Conservation (phyloP, 2,888 invertebrate genomes). For the Apotomis turbidana region DNA sequence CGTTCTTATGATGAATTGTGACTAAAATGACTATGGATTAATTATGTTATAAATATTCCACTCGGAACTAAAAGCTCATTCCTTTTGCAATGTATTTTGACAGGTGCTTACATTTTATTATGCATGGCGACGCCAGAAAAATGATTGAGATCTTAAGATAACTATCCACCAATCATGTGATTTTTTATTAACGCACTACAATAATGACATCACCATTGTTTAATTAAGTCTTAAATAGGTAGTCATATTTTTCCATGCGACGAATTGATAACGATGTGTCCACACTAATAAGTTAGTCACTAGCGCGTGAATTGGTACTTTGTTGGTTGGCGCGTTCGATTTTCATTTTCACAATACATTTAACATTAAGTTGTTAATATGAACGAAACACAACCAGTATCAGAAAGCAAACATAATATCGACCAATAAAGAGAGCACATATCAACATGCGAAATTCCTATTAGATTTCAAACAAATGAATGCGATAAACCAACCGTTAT, state of each 20-base stretch:
- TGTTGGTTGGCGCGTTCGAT: conserved; percentile 44
- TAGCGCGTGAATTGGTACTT: conserved; percentile 5
- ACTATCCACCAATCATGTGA: conserved; percentile 20
- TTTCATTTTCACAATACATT: conserved; percentile 50
- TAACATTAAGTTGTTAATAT: conserved; percentile 62
- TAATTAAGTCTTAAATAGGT: conserved; percentile 10
- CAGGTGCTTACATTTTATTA: conserved; percentile 17
- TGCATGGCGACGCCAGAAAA: not conserved
- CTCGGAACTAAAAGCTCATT: conserved; percentile 20
- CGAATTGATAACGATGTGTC: conserved; percentile 6
- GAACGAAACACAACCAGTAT: conserved; percentile 77
- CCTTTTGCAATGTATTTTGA: conserved; percentile 26
- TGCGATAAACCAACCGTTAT: conserved; percentile 82
- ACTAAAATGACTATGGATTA: conserved; percentile 24
- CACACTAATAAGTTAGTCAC: conserved; percentile 1
- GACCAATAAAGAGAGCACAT: conserved; percentile 80
- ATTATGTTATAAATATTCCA: conserved; percentile 33
- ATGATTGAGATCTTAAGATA: conserved; percentile 17
- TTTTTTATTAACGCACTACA: conserved; percentile 17
- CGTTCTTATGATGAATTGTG: conserved; percentile 30
- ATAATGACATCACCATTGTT: conserved; percentile 20
- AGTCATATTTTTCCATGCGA: conserved; percentile 3
- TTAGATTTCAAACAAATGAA: conserved; percentile 81
- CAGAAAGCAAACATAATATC: conserved; percentile 81
- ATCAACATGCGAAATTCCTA: conserved; percentile 83